Percentiles rank a stretch among this genome's conserved stretches.
Conservation (phyloP, 64 coral and sea anemone genomes). For the Actinia equina region DNA sequence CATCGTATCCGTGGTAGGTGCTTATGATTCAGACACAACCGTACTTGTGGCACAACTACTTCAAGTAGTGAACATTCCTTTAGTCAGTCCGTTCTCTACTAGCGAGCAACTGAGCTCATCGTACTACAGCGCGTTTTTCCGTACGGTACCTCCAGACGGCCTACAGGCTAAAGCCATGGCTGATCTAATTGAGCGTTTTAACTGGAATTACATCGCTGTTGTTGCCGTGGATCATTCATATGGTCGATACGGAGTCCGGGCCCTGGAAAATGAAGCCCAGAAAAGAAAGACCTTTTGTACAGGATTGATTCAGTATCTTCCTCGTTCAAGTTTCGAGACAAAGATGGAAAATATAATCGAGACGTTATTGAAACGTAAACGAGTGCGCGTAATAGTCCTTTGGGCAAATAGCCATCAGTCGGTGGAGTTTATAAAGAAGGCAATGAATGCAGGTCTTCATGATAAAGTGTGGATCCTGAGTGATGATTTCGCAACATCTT, state of each 20-base stretch:
- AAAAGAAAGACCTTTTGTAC: slow-evolving; percentile 46
- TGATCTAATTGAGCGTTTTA: slow-evolving; percentile 54
- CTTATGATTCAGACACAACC: slow-evolving; percentile 49
- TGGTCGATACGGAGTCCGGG: slow-evolving; percentile 54
- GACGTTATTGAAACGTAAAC: slow-evolving; percentile 15
- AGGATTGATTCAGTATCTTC: slow-evolving; percentile 29
- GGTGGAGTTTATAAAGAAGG: slow-evolving; percentile 30
- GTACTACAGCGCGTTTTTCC: slow-evolving; percentile 65
- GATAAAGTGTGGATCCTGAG: slow-evolving; percentile 47
- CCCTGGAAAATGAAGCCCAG: slow-evolving; percentile 28
- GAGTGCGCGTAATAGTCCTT: slow-evolving; percentile 22
- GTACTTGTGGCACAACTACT: slow-evolving; percentile 46
- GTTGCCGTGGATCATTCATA: slow-evolving; percentile 71
- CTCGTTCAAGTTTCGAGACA: slow-evolving; percentile 18
- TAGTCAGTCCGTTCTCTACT: slow-evolving; percentile 37
- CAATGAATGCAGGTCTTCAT: slow-evolving; percentile 40
- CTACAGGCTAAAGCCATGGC: slow-evolving; percentile 72
- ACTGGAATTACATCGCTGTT: slow-evolving; percentile 77
- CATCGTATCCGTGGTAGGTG: slow-evolving; percentile 35
- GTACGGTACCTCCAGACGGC: slow-evolving; percentile 78
- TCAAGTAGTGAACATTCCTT: slow-evolving; percentile 37
- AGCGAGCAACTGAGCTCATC: slow-evolving; percentile 40
- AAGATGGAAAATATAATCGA: slow-evolving; percentile 46
- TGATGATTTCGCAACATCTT: slow-evolving; percentile 29
- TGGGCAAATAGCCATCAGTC: slow-evolving; percentile 41